These are phyloP conservation scores for Tholera decimalis DNA, from an alignment of 2,888 invertebrate genomes.

Conservation along the genomic window DNA sequence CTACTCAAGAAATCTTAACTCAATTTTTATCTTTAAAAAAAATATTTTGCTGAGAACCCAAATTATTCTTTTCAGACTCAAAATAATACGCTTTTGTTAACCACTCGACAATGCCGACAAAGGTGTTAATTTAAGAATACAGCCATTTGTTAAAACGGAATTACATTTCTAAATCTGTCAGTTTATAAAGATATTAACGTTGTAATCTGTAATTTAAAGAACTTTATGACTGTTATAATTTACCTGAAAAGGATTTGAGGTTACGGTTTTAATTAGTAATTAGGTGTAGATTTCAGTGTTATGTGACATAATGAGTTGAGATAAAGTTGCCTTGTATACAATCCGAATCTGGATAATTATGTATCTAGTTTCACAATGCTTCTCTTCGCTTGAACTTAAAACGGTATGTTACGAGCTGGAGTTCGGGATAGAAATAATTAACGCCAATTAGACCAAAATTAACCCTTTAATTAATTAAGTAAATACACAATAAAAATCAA, in stretches of 20 bases:
- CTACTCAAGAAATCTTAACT: slow-evolving; percentile 32
- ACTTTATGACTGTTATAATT: slow-evolving; percentile 54
- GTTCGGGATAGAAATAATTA: too few species aligned
- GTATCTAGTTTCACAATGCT: too few species aligned
- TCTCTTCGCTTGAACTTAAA: too few species aligned
- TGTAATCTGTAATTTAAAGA: slow-evolving; percentile 56
- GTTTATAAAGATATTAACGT: slow-evolving; percentile 49
- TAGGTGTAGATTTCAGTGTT: slow-evolving; percentile 37
- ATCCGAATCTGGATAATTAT: neutral
- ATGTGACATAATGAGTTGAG: neutral
- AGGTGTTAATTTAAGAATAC: slow-evolving; percentile 62
- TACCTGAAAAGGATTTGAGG: slow-evolving; percentile 34
- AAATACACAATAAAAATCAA: too few species aligned
- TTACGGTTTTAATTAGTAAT: slow-evolving; percentile 43
- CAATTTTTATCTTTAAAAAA: slow-evolving; percentile 44
- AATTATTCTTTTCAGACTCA: slow-evolving; percentile 54
- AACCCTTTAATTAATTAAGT: too few species aligned
- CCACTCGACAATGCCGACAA: slow-evolving; percentile 54
- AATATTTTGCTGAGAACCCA: slow-evolving; percentile 37
- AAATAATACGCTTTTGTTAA: slow-evolving; percentile 61
- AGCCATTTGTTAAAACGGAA: slow-evolving; percentile 52
- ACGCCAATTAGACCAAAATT: too few species aligned
- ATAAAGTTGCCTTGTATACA: neutral
- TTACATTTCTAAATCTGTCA: slow-evolving; percentile 54
- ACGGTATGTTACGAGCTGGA: too few species aligned